Evolutionary conservation across 2,113 vertebrate species (phyloP).

Genomic region (Gasterosteus nipponicus): DNA sequence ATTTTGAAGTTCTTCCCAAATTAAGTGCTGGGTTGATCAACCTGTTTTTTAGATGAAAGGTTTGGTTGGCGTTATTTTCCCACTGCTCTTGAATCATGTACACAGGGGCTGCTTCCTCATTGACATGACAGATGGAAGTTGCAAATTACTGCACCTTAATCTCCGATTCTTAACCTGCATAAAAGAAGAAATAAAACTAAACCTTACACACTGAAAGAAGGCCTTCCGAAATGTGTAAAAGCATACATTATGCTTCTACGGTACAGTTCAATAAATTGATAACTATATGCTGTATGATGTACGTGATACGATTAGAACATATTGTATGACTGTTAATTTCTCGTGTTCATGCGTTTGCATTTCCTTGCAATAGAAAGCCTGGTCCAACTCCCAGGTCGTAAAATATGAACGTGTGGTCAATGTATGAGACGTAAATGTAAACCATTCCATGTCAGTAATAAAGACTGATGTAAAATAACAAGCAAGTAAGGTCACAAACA

Average conservation of each 20-base stretch:
- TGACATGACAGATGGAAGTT: conserved; percentile 70
- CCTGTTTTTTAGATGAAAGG: conserved; percentile 38
- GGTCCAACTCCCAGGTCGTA: neutral
- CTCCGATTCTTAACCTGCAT: conserved; percentile 26
- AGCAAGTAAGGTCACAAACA: no score
- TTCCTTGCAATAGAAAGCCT: neutral
- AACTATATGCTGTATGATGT: neutral
- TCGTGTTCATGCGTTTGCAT: neutral
- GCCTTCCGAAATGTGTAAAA: neutral
- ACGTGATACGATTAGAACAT: neutral
- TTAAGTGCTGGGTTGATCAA: conserved; percentile 34
- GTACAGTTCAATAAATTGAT: neutral
- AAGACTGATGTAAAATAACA: no score
- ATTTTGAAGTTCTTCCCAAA: conserved; percentile 48
- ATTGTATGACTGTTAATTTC: neutral
- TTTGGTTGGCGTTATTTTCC: conserved; percentile 46
- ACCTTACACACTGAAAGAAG: neutral
- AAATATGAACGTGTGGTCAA: neutral
- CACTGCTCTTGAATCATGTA: conserved; percentile 39
- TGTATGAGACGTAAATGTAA: neutral
- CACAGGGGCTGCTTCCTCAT: conserved; percentile 39
- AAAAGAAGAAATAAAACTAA: conserved; percentile 7
- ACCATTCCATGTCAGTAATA: no score
- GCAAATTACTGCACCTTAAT: conserved; percentile 60
- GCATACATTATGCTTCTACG: conserved; percentile 1